Percentiles rank a stretch among this genome's conserved stretches.
Conservation (phyloP, 2,797 vertebrate genomes). For the Sebastes itinus region DNA sequence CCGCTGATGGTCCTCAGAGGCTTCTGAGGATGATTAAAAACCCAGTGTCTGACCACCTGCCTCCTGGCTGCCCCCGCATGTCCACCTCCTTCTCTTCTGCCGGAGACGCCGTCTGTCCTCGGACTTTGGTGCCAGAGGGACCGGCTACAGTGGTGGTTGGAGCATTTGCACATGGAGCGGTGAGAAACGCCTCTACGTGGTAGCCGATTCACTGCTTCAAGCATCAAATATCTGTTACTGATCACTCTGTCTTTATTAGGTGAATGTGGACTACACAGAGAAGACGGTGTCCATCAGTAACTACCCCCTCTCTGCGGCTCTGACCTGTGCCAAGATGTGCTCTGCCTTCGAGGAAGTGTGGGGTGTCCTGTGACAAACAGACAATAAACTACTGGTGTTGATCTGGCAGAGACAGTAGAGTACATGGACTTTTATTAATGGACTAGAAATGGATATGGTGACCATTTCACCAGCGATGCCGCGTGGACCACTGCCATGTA, state of each 20-base stretch:
- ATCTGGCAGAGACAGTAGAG: not conserved
- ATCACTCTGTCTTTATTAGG: slow-evolving; percentile 72
- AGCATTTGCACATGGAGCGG: slow-evolving; percentile 95
- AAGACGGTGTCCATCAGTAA: slow-evolving; percentile 94
- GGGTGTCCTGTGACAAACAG: slow-evolving; percentile 85
- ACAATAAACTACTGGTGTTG: slow-evolving; percentile 7
- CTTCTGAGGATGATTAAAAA: slow-evolving; percentile 95
- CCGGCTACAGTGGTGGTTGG: slow-evolving; percentile 92
- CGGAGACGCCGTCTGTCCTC: slow-evolving; percentile 79
- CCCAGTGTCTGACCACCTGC: slow-evolving; percentile 93
- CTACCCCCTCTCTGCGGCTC: slow-evolving; percentile 95
- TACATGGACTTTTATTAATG: slow-evolving; percentile 39
- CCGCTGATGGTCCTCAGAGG: slow-evolving; percentile 93
- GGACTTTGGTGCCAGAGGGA: slow-evolving; percentile 87
- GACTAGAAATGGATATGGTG: slow-evolving; percentile 6
- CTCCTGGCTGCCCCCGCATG: slow-evolving; percentile 91
- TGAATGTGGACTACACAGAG: slow-evolving; percentile 93
- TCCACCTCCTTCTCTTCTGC: slow-evolving; percentile 87
- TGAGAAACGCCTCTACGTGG: slow-evolving; percentile 69
- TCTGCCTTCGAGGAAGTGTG: slow-evolving; percentile 96
- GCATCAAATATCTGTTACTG: not conserved
- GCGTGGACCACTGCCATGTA: slow-evolving; percentile 10
- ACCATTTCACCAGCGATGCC: slow-evolving; percentile 2
- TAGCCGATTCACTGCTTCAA: not conserved
- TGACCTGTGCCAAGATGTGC: slow-evolving; percentile 96